Conservation (phyloP, 2,888 invertebrate species). For the Eupsilia transversa region DNA sequence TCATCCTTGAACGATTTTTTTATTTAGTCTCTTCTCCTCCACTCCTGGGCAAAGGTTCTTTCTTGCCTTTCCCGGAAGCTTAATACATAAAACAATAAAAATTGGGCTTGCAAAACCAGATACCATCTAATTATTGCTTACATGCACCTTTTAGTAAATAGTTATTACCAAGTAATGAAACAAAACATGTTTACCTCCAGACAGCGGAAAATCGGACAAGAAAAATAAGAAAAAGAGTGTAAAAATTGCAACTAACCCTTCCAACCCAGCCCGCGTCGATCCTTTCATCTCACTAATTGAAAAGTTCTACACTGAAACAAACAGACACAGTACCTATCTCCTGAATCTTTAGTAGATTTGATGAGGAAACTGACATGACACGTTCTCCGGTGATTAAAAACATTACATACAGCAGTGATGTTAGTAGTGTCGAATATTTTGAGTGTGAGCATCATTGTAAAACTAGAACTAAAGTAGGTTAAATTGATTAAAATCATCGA, state of each 20-base stretch:
- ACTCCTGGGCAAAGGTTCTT: no score
- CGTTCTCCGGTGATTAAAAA: slow-evolving; percentile 14
- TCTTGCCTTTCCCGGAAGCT: no score
- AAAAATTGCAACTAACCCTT: slow-evolving; percentile 35
- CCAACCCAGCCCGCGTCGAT: slow-evolving; percentile 13
- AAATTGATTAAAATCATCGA: background rate
- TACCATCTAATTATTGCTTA: background rate
- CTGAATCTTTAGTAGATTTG: slow-evolving; percentile 48
- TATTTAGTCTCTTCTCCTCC: no score
- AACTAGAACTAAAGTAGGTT: background rate
- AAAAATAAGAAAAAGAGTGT: slow-evolving; percentile 23
- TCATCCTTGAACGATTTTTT: no score
- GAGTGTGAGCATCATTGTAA: background rate
- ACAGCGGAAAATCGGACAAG: slow-evolving; percentile 13
- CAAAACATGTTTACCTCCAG: slow-evolving; percentile 10
- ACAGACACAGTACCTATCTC: slow-evolving; percentile 47
- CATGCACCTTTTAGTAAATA: background rate
- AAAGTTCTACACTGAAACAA: slow-evolving; percentile 51
- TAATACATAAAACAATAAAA: no score
- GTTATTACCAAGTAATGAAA: slow-evolving; percentile 5
- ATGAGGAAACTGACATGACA: slow-evolving; percentile 29
- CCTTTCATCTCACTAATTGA: slow-evolving; percentile 62
- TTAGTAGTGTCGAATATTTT: background rate
- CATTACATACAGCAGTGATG: slow-evolving; percentile 2
- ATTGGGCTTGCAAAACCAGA: background rate